Evolutionary conservation across 2,113 vertebrate species (phyloP), one percentile per base, ranked within the genome.

Genomic region (Bubo bubo): DNA sequence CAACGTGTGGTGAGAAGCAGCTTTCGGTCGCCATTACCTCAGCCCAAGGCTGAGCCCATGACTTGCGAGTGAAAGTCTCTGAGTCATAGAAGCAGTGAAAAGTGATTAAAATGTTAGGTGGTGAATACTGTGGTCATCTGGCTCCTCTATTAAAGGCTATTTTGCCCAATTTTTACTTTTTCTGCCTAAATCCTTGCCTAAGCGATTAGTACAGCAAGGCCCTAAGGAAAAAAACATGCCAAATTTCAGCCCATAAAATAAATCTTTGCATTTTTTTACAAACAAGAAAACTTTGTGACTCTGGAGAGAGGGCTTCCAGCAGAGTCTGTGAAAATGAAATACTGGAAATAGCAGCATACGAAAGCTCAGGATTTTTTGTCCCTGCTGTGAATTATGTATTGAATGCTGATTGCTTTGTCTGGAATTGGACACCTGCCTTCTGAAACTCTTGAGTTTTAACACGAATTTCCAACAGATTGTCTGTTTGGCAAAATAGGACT

Each of bases 321-420:
- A 94, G 93, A 88, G 79, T 35, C 72, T 92, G 62, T 83, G 82
- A 90, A 97, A 96, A 93, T 86, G 45, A 86, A 94, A 73, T 94
- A 71, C 67, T 86, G 55, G 75, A 96, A 97, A 94, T 88, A 95
- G 72, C 85, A 95, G 58, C 75, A 32, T 73, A 92, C 0, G 2
- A 90, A 94, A 92, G 59, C 67, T 92, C 18, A 80, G 74, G 26
- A 76, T 17, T 83, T 93, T 94, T 94, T 82, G 47, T 89, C 52
- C 93, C 93, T 91, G 91, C 95, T 96, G 91, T 95, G 93, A 94
- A 95, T 96, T 93, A 87, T 75, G 76, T 93, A 85, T 91, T 93
- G 93, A 84, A 87, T 91, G 84, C 82, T 91, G 93, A 94, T 97
- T 97, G 56, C 80, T 96, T 89, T 91, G 76, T 91, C 81, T 16